Conservation (phyloP, 2,888 invertebrate genomes). For the Hedychridium roseum region DNA sequence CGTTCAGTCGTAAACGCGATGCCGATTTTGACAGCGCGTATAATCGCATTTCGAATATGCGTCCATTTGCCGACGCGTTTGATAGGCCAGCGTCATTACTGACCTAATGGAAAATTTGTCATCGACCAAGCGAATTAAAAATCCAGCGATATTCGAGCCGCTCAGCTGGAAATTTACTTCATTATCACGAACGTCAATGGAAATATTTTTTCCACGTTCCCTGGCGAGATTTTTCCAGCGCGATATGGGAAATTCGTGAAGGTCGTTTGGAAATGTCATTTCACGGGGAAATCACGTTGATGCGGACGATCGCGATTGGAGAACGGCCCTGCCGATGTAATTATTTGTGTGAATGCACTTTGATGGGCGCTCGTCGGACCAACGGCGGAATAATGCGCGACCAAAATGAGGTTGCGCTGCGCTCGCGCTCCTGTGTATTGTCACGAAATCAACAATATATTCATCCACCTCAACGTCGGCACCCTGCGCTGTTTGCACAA, state of each 20-base stretch:
- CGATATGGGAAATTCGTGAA: no score
- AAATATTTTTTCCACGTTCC: no score
- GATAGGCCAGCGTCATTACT: constrained; percentile 2
- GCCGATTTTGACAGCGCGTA: constrained; percentile 29
- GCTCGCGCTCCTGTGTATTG: constrained; percentile 49
- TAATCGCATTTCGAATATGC: constrained; percentile 51
- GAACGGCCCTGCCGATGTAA: constrained; percentile 39
- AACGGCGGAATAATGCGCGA: constrained; percentile 51
- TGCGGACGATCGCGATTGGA: neutral
- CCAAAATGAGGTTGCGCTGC: constrained; percentile 47
- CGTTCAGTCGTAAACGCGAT: constrained; percentile 23
- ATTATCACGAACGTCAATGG: no score
- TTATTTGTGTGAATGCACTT: constrained; percentile 56
- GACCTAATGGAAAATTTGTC: no score
- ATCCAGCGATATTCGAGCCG: no score
- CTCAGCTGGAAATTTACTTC: no score
- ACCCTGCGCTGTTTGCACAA: constrained; percentile 35
- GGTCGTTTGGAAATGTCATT: no score
- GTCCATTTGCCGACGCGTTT: constrained; percentile 29
- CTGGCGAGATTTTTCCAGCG: no score
- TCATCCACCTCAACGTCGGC: constrained; percentile 34
- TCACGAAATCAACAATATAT: constrained; percentile 56
- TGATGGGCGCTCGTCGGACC: constrained; percentile 51
- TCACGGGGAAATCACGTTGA: no score
- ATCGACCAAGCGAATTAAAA: no score